Conservation (phyloP, 2,113 vertebrate species). For the Lepus americanus region DNA sequence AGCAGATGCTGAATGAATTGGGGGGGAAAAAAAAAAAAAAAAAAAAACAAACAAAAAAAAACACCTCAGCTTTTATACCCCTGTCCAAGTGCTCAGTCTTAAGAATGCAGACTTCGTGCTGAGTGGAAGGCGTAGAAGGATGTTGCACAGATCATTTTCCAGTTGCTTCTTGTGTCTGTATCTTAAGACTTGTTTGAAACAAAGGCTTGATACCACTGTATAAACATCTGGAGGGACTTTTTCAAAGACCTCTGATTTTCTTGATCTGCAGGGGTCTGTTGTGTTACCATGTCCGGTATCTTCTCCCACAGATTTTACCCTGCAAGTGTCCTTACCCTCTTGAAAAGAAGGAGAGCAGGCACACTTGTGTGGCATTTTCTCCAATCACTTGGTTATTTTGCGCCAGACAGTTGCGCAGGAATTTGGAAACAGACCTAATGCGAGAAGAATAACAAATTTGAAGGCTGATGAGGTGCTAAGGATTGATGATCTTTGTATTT, state of each 20-base stretch:
- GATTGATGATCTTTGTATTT: background rate
- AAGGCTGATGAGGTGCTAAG: background rate
- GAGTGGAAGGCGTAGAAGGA: background rate
- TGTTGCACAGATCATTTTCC: background rate
- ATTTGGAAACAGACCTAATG: background rate
- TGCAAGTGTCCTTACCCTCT: background rate
- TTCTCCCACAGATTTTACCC: background rate
- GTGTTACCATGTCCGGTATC: background rate
- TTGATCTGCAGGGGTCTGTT: background rate
- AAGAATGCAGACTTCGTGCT: background rate
- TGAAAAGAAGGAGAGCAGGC: background rate
- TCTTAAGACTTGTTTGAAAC: background rate
- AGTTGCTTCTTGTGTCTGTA: background rate
- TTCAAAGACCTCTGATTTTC: background rate
- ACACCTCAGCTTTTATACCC: background rate
- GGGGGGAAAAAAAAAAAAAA: background rate
- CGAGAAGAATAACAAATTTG: background rate
- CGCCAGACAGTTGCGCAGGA: background rate
- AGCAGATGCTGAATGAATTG: background rate
- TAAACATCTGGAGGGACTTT: background rate
- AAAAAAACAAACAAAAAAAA: no score
- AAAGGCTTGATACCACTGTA: background rate
- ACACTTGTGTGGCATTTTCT: background rate
- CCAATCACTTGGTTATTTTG: background rate
- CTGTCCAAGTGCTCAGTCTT: background rate